phyloP scores from a whole-genome alignment of 2,113 vertebrate genomes.

The Puffinus mauretanicus region DNA sequence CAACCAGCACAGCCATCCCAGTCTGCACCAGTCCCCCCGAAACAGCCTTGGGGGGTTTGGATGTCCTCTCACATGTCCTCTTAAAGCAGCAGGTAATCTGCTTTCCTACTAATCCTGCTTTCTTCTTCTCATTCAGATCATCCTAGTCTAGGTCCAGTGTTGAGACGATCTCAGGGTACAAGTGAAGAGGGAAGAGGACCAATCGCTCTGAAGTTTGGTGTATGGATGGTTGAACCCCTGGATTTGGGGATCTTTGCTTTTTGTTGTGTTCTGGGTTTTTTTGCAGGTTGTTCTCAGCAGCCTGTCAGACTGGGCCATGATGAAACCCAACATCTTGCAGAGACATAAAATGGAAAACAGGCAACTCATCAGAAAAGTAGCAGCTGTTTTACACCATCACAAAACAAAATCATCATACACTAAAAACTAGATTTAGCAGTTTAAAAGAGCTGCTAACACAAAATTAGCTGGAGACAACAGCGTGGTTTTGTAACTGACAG shows the following conservation, averaged over 20 bases:
- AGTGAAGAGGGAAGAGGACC: background rate
- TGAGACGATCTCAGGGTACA: background rate
- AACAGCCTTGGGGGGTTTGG: background rate
- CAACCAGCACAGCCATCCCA: background rate
- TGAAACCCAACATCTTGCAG: slow-evolving; percentile 66
- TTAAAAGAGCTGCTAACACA: slow-evolving; percentile 68
- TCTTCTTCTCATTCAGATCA: background rate
- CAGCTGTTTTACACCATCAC: slow-evolving; percentile 73
- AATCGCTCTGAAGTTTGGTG: background rate
- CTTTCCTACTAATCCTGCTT: background rate
- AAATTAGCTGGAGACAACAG: slow-evolving; percentile 70
- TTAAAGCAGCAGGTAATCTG: background rate
- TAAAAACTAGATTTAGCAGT: slow-evolving; percentile 69
- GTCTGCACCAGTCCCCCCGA: background rate
- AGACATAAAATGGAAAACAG: slow-evolving; percentile 71
- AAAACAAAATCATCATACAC: slow-evolving; percentile 68
- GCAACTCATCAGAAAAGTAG: slow-evolving; percentile 64
- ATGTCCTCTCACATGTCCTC: background rate
- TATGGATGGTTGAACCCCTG: background rate
- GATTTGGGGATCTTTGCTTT: background rate
- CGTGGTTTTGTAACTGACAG: slow-evolving; percentile 54
- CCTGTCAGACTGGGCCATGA: slow-evolving; percentile 30
- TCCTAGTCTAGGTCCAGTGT: background rate
- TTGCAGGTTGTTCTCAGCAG: slow-evolving; percentile 47
- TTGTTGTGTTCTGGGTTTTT: background rate